Conservation (phyloP, 2,113 vertebrate species). For the Mormyrus lacerda region DNA sequence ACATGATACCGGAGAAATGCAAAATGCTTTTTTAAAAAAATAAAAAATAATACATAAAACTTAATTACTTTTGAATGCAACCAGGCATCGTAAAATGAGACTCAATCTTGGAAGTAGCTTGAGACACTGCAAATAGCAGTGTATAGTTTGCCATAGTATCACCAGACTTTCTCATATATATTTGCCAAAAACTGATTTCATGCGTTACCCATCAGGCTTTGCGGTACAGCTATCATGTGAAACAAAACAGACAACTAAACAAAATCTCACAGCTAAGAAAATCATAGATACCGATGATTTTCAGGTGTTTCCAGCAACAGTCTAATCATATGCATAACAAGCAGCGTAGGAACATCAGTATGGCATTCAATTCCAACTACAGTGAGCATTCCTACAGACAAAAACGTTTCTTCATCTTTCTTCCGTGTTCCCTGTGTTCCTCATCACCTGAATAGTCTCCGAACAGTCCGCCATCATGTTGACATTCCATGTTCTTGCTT, state of each 20-base stretch:
- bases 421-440: neutral
- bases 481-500: too few species aligned
- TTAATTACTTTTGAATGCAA: too few species aligned
- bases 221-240: neutral
- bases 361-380: neutral
- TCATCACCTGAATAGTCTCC: neutral
- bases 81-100: too few species aligned
- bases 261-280: neutral
- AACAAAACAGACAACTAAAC: too few species aligned
- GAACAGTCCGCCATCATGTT: too few species aligned
- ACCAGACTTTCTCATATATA: neutral
- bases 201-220: neutral
- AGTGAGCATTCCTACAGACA: neutral
- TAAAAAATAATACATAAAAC: too few species aligned
- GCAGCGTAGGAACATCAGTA: neutral
- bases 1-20: too few species aligned
- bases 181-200: neutral
- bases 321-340: neutral
- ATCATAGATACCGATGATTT: neutral
- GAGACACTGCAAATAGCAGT: neutral
- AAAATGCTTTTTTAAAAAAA: too few species aligned
- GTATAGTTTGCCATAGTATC: neutral
- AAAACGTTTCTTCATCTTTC: neutral
- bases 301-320: neutral
- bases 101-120: neutral